Conservation (phyloP, 2,888 invertebrate species). For the Campaea margaritaria region DNA sequence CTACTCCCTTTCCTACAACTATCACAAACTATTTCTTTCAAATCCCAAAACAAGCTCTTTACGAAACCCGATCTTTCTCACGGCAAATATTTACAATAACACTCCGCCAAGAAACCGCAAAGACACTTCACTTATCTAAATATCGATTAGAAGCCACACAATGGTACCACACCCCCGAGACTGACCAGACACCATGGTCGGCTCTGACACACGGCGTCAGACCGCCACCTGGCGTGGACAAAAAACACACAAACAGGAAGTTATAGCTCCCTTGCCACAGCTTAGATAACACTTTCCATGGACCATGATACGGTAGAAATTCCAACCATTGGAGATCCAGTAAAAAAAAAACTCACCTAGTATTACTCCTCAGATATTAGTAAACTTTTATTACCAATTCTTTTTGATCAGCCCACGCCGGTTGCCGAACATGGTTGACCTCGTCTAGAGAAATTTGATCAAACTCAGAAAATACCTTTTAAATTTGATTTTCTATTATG, state of each 20-base stretch:
- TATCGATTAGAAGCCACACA: constrained; percentile 28
- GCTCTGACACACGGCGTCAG: too few relatives aligned
- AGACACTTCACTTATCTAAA: constrained; percentile 27
- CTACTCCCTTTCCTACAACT: too few relatives aligned
- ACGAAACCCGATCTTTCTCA: constrained; percentile 19
- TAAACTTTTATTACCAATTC: too few relatives aligned
- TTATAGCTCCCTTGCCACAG: constrained; percentile 17
- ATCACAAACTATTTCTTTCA: not conserved
- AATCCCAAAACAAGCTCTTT: not conserved
- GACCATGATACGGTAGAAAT: constrained; percentile 8
- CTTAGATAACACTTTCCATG: constrained; percentile 2
- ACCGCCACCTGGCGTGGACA: constrained; percentile 46
- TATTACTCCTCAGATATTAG: not conserved
- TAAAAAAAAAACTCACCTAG: not conserved
- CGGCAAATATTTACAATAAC: constrained; percentile 28
- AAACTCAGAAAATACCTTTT: not conserved
- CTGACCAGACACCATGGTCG: constrained; percentile 15
- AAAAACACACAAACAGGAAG: constrained; percentile 38
- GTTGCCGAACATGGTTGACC: not conserved
- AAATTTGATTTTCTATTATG: not conserved
- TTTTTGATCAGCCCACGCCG: not conserved
- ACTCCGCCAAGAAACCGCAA: constrained; percentile 10
- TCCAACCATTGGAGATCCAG: not conserved
- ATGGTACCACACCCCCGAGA: constrained; percentile 13
- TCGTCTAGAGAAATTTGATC: not conserved